Conservation (phyloP, 1,140 invertebrate species). For the Eueides isabella region DNA sequence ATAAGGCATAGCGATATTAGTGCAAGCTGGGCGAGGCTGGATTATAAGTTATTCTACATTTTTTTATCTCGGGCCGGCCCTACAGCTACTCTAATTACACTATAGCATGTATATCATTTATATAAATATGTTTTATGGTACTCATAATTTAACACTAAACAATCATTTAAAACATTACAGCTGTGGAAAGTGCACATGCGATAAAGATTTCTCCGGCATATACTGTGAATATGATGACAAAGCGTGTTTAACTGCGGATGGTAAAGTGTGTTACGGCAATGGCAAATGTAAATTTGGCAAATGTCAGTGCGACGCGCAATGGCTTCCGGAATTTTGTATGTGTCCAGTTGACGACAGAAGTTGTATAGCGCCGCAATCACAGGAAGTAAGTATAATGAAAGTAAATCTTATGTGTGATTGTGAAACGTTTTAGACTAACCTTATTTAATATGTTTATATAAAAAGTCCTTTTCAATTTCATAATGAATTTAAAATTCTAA, state of each 20-base stretch:
- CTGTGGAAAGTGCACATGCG: constrained; percentile 86
- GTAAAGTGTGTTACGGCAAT: constrained; percentile 82
- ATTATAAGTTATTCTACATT: too few species aligned
- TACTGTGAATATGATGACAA: constrained; percentile 90
- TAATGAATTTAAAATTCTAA: too few species aligned
- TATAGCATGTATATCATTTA: too few species aligned
- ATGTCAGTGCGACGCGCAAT: constrained; percentile 85
- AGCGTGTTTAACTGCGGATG: constrained; percentile 85
- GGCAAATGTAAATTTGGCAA: constrained; percentile 86
- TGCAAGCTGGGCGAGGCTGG: too few species aligned
- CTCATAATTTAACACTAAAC: constrained; percentile 9
- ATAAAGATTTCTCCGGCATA: constrained; percentile 80
- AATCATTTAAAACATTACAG: constrained; percentile 39
- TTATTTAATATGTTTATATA: too few species aligned
- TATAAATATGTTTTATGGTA: too few species aligned
- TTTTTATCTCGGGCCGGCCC: too few species aligned
- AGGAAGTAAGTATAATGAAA: constrained; percentile 46
- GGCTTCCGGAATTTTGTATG: constrained; percentile 86
- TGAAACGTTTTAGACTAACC: too few species aligned
- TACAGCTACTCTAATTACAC: too few species aligned
- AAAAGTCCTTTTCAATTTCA: too few species aligned
- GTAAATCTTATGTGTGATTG: too few species aligned
- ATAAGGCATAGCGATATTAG: too few species aligned
- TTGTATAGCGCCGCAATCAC: constrained; percentile 83
- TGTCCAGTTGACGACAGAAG: constrained; percentile 85